A percentile compares a stretch with the other conserved stretches of the same genome.
Conservation (phyloP, 2,888 invertebrate species). For the Yponomeuta cagnagella region DNA sequence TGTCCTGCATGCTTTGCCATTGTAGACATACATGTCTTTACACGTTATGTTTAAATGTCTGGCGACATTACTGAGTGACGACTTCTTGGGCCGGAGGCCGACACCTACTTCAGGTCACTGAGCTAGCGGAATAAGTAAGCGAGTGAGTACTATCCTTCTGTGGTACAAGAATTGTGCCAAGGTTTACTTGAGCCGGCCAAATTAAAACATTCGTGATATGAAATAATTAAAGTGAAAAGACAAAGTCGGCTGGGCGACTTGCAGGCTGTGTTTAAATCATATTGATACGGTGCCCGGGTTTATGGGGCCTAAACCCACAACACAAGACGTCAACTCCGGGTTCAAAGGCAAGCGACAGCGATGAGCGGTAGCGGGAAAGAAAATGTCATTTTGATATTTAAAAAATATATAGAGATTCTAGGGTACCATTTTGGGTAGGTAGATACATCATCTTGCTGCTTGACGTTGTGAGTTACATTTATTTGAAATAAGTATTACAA, state of each 20-base stretch:
- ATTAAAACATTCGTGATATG: slow-evolving; percentile 4
- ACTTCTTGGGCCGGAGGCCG: no score
- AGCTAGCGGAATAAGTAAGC: no score
- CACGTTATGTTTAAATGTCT: no score
- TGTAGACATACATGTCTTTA: no score
- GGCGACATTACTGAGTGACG: no score
- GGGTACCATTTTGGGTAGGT: no score
- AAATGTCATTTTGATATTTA: not conserved
- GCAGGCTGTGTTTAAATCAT: slow-evolving; percentile 43
- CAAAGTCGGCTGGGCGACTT: slow-evolving; percentile 37
- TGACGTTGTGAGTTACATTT: no score
- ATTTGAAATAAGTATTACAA: no score
- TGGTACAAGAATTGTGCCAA: not conserved
- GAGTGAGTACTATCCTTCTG: not conserved
- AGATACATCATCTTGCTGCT: no score
- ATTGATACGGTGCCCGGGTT: slow-evolving; percentile 38
- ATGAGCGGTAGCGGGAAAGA: not conserved
- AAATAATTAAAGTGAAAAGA: slow-evolving; percentile 32
- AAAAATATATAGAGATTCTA: no score
- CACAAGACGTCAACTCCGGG: not conserved
- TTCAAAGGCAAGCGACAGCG: not conserved
- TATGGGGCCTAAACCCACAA: slow-evolving; percentile 5
- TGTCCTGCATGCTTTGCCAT: no score
- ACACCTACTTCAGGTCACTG: no score
- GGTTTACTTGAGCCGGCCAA: not conserved